Evolutionary conservation across 2,888 invertebrate genomes (phyloP), one percentile per base, ranked within the genome.

Genomic region (Proisotoma minuta): DNA sequence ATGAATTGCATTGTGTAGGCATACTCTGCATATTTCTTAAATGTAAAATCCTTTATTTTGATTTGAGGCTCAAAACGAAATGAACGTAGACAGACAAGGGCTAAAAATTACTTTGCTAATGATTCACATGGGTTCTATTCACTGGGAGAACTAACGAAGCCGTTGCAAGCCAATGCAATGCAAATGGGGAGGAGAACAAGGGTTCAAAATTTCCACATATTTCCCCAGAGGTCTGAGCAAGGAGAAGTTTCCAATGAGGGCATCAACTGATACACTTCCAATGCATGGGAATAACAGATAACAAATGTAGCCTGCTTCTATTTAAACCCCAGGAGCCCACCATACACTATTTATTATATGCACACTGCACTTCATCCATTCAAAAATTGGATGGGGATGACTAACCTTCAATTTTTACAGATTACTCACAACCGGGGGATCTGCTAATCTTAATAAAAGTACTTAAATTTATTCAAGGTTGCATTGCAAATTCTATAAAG

Each of bases 21-120:
- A n/a, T n/a, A n/a, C n/a, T n/a, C n/a, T n/a, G n/a, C n/a, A n/a
- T n/a, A n/a, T n/a, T n/a, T n/a, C n/a, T n/a, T n/a, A n/a, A n/a
- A n/a, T n/a, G n/a, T n/a, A n/a, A n/a, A n/a, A n/a, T n/a, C n/a
- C n/a, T n/a, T n/a, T n/a, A n/a, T n/a, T n/a, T n/a, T n/a, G n/a
- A n/a, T n/a, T n/a, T n/a, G n/a, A n/a, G n/a, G n/a, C n/a, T n/a
- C n/a, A n/a, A n/a, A n/a, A n/a, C n/a, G n/a, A n/a, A n/a, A n/a
- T n/a, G n/a, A n/a, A n/a, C n/a, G n/a, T n/a, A 52, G 43, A 59
- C 53, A 54, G 51, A 57, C 29, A 40, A 68, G 66, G 70, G 69
- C 70, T 71, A 73, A 73, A 71, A 73, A 73, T 73, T 73, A 71
- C 71, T 67, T 67, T 69, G 68, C 18, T 71, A 73, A 73, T 73